Evolutionary conservation across 2,113 vertebrate genomes (phyloP).

Genomic region (Carettochelys insculpta): DNA sequence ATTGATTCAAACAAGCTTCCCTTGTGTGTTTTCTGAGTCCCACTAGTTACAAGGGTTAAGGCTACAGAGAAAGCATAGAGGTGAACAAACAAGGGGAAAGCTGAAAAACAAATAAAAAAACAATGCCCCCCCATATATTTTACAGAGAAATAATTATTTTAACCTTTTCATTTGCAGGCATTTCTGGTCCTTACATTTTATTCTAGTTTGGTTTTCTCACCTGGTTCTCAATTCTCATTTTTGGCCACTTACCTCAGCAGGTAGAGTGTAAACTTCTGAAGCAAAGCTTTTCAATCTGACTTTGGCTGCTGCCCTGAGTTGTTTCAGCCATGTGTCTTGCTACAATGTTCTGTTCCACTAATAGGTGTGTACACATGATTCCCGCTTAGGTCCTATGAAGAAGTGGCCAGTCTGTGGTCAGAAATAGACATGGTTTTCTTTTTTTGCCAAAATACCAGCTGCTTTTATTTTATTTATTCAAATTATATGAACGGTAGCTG

Average conservation of each 20-base stretch:
- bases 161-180: neutral
- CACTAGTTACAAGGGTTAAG: neutral
- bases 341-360: neutral
- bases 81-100: neutral
- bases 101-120: neutral
- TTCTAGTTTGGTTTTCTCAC: neutral
- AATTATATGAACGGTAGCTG: slow-evolving; percentile 10
- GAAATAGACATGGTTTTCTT: neutral
- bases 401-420: neutral
- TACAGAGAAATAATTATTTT: neutral
- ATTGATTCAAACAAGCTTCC: neutral
- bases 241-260: neutral
- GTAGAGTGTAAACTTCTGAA: neutral
- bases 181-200: neutral
- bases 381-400: neutral
- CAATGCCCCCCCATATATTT: neutral
- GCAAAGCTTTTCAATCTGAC: neutral
- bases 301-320: too few species aligned
- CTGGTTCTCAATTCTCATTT: neutral
- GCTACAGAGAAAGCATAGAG: neutral
- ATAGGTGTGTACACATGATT: neutral
- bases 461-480: slow-evolving; percentile 19
- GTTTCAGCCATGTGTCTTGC: neutral
- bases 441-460: neutral
- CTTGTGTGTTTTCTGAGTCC: neutral